phyloP scores from a whole-genome alignment of 30 jellyfish, hydroid and myxozoan genomes.

The Morbakka virulenta region DNA sequence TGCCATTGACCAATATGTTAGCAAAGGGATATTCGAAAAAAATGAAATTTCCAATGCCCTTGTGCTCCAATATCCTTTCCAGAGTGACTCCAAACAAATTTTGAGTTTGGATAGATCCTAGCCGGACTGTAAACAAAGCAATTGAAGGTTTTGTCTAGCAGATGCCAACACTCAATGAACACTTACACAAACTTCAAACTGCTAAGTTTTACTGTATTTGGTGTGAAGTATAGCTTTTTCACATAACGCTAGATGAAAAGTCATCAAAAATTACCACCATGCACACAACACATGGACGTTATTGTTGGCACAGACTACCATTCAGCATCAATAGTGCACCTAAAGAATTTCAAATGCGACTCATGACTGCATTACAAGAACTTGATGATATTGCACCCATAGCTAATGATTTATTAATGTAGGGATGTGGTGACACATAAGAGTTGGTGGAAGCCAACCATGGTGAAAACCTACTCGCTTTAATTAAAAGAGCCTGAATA shows the following conservation, averaged over 20 bases:
- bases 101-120: background rate
- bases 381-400: background rate
- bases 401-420: background rate
- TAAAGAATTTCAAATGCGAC: conserved; percentile 5
- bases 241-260: conserved; percentile 15
- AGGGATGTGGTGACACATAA: background rate
- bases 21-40: background rate
- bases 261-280: conserved; percentile 33
- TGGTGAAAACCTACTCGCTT: background rate
- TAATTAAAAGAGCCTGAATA: background rate
- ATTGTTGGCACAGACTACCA: conserved; percentile 1
- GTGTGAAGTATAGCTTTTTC: conserved; percentile 16
- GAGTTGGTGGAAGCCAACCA: background rate
- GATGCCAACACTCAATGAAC: background rate
- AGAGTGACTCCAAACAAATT: background rate
- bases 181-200: background rate
- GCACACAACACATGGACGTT: conserved; percentile 27
- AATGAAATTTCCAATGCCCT: background rate
- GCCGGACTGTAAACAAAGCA: background rate
- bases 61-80: background rate
- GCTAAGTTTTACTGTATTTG: conserved; percentile 14
- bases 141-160: background rate
- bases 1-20: background rate
- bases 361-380: background rate
- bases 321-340: background rate